Evolutionary conservation across 2,888 invertebrate species (phyloP), one percentile per base, ranked within the genome.

Genomic region (Hymenopus coronatus): DNA sequence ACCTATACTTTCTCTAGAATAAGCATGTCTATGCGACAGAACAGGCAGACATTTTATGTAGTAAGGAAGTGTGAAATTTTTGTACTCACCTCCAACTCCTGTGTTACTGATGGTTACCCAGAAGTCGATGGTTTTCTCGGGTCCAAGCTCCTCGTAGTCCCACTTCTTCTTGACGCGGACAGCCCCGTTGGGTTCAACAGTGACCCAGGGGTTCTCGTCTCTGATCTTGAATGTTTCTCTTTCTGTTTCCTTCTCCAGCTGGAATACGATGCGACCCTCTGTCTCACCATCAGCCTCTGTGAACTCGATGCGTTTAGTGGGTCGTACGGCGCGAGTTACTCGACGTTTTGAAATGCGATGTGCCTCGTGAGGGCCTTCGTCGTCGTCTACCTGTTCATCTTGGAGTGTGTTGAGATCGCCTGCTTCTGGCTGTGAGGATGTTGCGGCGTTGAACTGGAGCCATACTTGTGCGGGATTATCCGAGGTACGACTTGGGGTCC

Each of bases 131-230:
- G 98, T 98, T 93, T 98, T 98, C 94, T 98, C 98, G 2, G 98
- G 97, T 40, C 98, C 98, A 86, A 98, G 94, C 92, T 98, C 98
- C 93, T 98, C 98, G 93, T 98, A 98, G 95, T 98, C 98, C 98
- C 98, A 98, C 96, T 98, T 98, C 96, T 98, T 97, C 94, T 98
- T 98, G 91, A 98, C 98, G 92, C 97, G 96, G 92, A 98, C 98
- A 89, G 97, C 97, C 91, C 98, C 98, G 94, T 97, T 98, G 85
- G 97, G 96, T 93, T 97, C 98, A 88, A 98, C 98, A 85, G 97
- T 97, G 89, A 98, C 98, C 98, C 98, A 98, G 91, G 97, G 97
- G 94, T 98, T 98, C 93, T 98, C 98, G 92, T 98, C 98, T 92
- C 98, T 95, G 92, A 98, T 98, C 94, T 98, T 98, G 93, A 98